Evolutionary conservation across 2,797 vertebrate genomes (phyloP), one percentile per base, ranked within the genome.

Genomic region (Mus spretus): DNA sequence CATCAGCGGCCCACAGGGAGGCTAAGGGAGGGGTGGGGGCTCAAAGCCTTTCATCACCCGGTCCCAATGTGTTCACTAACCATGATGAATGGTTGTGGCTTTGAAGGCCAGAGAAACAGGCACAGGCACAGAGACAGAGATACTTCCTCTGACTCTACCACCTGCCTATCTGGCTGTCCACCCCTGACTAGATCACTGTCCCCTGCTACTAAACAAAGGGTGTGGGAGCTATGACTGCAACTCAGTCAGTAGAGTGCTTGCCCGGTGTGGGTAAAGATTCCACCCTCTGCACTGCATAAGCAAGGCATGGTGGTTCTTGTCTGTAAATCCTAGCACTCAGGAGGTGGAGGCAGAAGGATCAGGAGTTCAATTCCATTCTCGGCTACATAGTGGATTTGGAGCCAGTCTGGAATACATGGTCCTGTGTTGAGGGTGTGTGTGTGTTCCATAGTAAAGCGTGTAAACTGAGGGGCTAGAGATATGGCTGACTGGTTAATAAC

Each of bases 1-100:
- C 0, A 0, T 8, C 1, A 3, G 44, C 44, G 67, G 53, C 88
- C 70, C 6, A 0, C 12, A 40, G 80, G 70, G 34, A 31, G 74
- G 22, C 40, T 26, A 12, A 0, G 74, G 40, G 74, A 13, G 74
- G 40, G 37, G 70, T 22, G n/a, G 70, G 83, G 34, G 84, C 10
- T 12, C 2, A 0, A 77, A 74, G 55, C 77, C 92, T 93, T 96
- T 96, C 93, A 74, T 96, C 97, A 37, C 92, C 85, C 77, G 15
- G 77, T 50, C 55, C 40, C 34, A 26, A 1, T 77, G 87, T 61
- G 87, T 77, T 77, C 87, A 12, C 67, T 24, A n/a, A 83, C 72
- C 1, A 0, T 93, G 96, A 96, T 65, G 74, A 79, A 97, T 77
- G 75, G 44, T 70, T 6, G 3, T 40, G 31, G 90, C 67, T 79